These are phyloP conservation scores for Eunapius fragilis DNA, from an alignment of 37 sponge, comb jelly and placozoan genomes.

Conservation along the genomic window DNA sequence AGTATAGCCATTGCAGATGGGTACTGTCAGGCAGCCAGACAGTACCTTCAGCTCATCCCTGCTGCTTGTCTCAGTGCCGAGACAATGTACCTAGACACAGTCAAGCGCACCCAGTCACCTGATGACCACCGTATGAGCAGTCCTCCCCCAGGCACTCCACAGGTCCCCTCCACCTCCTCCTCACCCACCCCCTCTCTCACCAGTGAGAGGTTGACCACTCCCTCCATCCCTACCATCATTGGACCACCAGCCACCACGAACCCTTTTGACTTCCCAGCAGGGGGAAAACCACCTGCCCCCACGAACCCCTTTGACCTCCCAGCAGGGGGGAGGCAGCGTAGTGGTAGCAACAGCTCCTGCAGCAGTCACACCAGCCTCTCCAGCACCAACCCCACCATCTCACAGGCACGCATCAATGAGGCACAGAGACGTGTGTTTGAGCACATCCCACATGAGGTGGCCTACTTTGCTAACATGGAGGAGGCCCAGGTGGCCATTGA, in stretches of 20 bases:
- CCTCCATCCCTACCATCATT: neutral
- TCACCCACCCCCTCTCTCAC: constrained; percentile 24
- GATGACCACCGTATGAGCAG: neutral
- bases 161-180: neutral
- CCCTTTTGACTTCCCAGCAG: constrained; percentile 29
- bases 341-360: constrained; percentile 42
- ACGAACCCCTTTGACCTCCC: constrained; percentile 38
- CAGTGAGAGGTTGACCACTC: neutral
- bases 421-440: constrained; percentile 2
- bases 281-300: neutral
- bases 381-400: constrained; percentile 3
- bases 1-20: constrained; percentile 50
- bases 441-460: constrained; percentile 41
- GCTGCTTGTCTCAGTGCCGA: constrained; percentile 53
- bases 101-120: neutral
- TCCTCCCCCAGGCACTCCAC: neutral
- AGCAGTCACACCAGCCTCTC: constrained; percentile 54
- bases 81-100: constrained; percentile 51
- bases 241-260: constrained; percentile 1
- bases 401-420: neutral
- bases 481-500: constrained; percentile 46
- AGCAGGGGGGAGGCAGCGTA: constrained; percentile 22
- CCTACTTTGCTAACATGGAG: constrained; percentile 41
- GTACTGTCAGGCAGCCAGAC: constrained; percentile 52
- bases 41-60: constrained; percentile 66